These are phyloP conservation scores for Caenorhabditis remanei DNA, from an alignment of 1,140 invertebrate genomes.

Conservation along the genomic window DNA sequence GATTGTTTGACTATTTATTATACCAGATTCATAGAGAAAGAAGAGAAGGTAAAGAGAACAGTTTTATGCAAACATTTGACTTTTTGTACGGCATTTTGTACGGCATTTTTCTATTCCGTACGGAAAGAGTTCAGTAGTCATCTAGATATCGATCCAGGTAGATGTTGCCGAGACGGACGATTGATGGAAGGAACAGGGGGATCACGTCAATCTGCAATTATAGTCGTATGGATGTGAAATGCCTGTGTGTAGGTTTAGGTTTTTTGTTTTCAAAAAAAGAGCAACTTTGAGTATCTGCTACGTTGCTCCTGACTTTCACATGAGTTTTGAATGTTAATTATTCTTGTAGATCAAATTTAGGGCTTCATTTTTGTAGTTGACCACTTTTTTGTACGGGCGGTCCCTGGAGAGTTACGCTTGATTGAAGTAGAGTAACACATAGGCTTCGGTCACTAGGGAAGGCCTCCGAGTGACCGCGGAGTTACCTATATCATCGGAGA, in stretches of 20 bases:
- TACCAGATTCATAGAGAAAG: not conserved
- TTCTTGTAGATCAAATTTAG: too few relatives aligned
- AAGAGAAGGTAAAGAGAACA: slow-evolving; percentile 18
- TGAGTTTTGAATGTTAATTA: too few relatives aligned
- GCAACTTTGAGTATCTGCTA: too few relatives aligned
- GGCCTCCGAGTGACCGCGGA: too few relatives aligned
- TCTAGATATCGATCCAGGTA: slow-evolving; percentile 60
- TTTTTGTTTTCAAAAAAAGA: not conserved
- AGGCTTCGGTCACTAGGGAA: too few relatives aligned
- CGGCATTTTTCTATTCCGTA: not conserved
- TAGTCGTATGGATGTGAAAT: too few relatives aligned
- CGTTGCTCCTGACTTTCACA: too few relatives aligned
- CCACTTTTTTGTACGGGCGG: too few relatives aligned
- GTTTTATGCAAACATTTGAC: slow-evolving; percentile 44
- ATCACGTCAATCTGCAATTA: slow-evolving; percentile 54
- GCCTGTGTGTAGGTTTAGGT: not conserved
- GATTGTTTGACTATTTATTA: slow-evolving; percentile 45
- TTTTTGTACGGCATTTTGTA: not conserved
- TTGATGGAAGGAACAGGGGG: slow-evolving; percentile 57
- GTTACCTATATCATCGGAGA: too few relatives aligned
- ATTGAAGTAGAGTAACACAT: too few relatives aligned
- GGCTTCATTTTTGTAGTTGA: not conserved
- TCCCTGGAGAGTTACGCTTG: too few relatives aligned
- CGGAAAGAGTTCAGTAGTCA: slow-evolving; percentile 5
- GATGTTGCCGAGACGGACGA: slow-evolving; percentile 51